These are phyloP conservation scores for Brachypteracias leptosomus DNA, from an alignment of 2,113 vertebrate genomes.

Conservation along the genomic window DNA sequence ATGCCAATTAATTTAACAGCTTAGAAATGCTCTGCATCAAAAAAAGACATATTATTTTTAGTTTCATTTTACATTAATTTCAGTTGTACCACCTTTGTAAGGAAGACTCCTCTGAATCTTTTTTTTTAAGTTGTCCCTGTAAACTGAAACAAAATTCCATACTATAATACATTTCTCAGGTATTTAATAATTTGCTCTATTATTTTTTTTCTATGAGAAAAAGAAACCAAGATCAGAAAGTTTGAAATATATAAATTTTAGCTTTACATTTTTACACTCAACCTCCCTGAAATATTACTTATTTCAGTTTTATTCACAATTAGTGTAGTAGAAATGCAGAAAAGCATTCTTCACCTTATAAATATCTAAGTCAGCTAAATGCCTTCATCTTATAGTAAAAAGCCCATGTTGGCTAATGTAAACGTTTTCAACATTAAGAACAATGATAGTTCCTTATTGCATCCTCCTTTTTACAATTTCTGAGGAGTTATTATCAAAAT, in stretches of 20 bases:
- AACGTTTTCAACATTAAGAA: neutral
- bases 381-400: neutral
- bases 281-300: neutral
- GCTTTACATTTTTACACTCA: neutral
- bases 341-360: neutral
- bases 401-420: fast-evolving
- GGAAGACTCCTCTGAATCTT: neutral
- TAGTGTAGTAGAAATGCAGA: neutral
- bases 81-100: neutral
- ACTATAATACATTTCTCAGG: neutral
- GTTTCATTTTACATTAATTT: neutral
- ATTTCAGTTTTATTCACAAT: neutral
- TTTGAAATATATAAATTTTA: neutral
- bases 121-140: neutral
- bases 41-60: neutral
- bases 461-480: neutral
- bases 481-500: neutral
- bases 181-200: neutral
- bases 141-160: neutral
- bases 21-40: neutral
- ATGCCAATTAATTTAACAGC: neutral
- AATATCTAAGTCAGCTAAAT: neutral
- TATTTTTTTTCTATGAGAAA: neutral
- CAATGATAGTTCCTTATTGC: neutral
- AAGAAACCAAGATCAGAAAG: neutral